phyloP scores from a whole-genome alignment of 2,113 vertebrate genomes.

The Pyxicephalus adspersus region DNA sequence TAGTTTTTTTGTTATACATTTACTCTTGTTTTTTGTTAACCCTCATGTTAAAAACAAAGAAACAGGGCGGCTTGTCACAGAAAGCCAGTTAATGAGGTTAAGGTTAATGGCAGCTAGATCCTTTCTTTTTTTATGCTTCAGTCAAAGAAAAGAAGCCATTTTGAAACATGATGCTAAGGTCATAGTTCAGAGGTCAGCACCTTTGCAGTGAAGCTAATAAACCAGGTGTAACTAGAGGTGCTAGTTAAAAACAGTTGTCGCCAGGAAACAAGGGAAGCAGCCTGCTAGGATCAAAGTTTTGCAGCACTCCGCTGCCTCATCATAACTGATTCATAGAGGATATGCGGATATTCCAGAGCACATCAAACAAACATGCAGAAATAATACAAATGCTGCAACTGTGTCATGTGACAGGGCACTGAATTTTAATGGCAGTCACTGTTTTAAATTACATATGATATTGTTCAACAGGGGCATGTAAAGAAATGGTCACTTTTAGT shows the following conservation, averaged over 20 bases:
- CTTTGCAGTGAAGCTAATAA: conserved; percentile 68
- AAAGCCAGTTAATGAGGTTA: conserved; percentile 50
- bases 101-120: conserved; percentile 65
- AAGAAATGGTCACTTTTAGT: no score
- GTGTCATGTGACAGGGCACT: no score
- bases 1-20: neutral
- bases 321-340: neutral
- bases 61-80: conserved; percentile 17
- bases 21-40: neutral
- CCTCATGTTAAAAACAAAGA: conserved; percentile 43
- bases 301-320: neutral
- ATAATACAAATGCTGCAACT: no score
- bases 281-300: conserved; percentile 36
- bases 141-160: conserved; percentile 69
- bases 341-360: neutral
- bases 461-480: no score
- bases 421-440: no score
- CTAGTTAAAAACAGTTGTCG: conserved; percentile 55
- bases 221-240: conserved; percentile 65
- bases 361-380: neutral
- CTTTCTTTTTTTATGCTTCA: conserved; percentile 67
- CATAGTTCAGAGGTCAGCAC: conserved; percentile 69
- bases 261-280: neutral
- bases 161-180: conserved; percentile 66
- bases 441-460: no score